These are phyloP conservation scores for Apoderus coryli DNA, from an alignment of 2,888 invertebrate genomes.

Conservation along the genomic window DNA sequence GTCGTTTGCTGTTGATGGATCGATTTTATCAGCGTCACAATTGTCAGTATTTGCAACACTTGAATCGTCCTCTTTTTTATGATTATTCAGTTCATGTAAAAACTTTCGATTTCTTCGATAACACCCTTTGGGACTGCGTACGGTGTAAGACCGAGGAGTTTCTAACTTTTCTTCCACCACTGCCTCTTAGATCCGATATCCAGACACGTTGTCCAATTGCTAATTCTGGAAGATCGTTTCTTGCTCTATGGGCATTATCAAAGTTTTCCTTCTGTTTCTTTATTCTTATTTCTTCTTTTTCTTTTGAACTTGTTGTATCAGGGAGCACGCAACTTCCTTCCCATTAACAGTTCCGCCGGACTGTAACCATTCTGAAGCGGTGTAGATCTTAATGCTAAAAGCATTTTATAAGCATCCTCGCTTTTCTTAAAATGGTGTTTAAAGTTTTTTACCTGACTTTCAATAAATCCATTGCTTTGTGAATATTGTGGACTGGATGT, in stretches of 20 bases:
- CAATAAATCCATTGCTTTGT: conserved; percentile 18
- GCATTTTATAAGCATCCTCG: conserved; percentile 14
- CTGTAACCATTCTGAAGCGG: conserved; percentile 17
- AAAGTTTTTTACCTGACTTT: conserved; percentile 17
- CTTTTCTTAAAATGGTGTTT: conserved; percentile 19
- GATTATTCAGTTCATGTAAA: background rate
- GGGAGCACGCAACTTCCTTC: conserved; percentile 16
- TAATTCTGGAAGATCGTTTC: conserved; percentile 9
- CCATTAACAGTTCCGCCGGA: conserved; percentile 21
- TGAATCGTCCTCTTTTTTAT: background rate
- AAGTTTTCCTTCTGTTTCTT: conserved; percentile 6
- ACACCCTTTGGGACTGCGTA: conserved; percentile 9
- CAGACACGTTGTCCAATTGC: conserved; percentile 17
- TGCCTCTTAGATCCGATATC: conserved; percentile 18
- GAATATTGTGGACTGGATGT: conserved; percentile 17
- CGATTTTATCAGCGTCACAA: conserved; percentile 1
- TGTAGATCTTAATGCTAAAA: conserved; percentile 18
- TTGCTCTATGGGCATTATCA: conserved; percentile 7
- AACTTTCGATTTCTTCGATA: conserved; percentile 4
- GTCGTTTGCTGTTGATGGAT: too few species aligned
- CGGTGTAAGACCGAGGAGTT: conserved; percentile 11
- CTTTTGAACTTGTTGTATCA: background rate
- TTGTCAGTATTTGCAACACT: background rate
- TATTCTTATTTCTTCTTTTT: conserved; percentile 8
- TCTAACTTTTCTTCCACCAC: conserved; percentile 8